phyloP scores from a whole-genome alignment of 2,888 invertebrate species.

The Mongoloraphidia duomilia region DNA sequence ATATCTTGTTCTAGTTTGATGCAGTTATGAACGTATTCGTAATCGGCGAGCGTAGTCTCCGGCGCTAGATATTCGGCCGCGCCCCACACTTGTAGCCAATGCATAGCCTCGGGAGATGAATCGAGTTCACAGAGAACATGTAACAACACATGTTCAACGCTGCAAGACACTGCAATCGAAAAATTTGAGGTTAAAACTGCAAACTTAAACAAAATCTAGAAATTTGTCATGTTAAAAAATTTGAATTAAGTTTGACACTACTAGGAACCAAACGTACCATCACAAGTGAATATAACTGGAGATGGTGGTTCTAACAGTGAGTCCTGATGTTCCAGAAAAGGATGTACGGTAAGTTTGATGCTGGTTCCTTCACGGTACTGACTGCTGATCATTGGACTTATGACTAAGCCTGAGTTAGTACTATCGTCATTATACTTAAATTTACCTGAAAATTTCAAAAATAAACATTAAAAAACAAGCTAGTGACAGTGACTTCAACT shows the following conservation, averaged over 20 bases:
- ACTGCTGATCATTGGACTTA: constrained; percentile 75
- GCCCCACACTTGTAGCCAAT: constrained; percentile 66
- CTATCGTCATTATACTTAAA: constrained; percentile 58
- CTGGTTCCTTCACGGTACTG: constrained; percentile 64
- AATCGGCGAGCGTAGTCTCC: constrained; percentile 70
- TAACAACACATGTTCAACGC: constrained; percentile 71
- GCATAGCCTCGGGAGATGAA: constrained; percentile 33
- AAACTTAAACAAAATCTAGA: constrained; percentile 8
- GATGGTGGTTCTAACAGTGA: constrained; percentile 22
- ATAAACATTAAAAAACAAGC: constrained; percentile 3
- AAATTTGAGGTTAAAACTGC: neutral
- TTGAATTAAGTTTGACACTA: neutral
- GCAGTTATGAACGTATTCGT: constrained; percentile 87
- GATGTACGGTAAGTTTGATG: constrained; percentile 75
- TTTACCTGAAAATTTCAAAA: constrained; percentile 36
- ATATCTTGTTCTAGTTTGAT: constrained; percentile 86
- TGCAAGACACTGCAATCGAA: constrained; percentile 59
- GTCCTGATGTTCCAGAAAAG: constrained; percentile 32
- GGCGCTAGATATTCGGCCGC: constrained; percentile 78
- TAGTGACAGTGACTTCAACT: neutral
- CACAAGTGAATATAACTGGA: constrained; percentile 82
- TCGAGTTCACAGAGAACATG: constrained; percentile 73
- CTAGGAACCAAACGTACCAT: constrained; percentile 44
- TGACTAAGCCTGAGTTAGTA: constrained; percentile 78
- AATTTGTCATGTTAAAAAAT: constrained; percentile 11